Evolutionary conservation across 1,140 invertebrate species (phyloP), one percentile per base, ranked within the genome.

Genomic region (Drosophila chauvacae): DNA sequence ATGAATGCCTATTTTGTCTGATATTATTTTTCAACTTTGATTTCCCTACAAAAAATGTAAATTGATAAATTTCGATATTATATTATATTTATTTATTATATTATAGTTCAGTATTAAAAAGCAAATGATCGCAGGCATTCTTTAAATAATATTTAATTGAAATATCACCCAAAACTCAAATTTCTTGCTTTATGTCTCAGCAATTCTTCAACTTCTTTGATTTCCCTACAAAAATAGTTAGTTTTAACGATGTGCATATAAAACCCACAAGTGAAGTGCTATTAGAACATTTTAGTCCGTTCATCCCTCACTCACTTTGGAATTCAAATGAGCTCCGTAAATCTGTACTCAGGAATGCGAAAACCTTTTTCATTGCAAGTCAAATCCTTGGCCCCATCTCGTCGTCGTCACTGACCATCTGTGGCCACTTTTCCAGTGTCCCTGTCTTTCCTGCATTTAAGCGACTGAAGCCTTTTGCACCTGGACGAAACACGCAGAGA

Each of bases 381-480:
- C 45, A 60, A 57, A 80, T 73, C 60, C 60, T 48, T 77, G 33
- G 37, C 60, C 60, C 55, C 75, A 78, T 23, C 60, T 59, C 33
- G 56, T 51, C 53, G 44, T 44, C 70, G 23, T 70, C 47, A 50
- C 18, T 64, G 59, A 18, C 69, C 63, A 42, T 58, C 33, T 44
- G 35, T 26, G 20, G 41, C 35, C 23, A 37, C 44, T 47, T 57
- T 48, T 33, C 51, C 51, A 55, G 4, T 23, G 1, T 18, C 26
- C 14, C 3, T 6, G 66, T 6, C 23, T 51, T 42, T 10, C 30
- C 28, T 2, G 30, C 11, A 55, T 28, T 50, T 42, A 62, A 56
- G 73, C 62, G 23, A 28, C 55, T 11, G 20, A 77, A 77, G 74
- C 74, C 57, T 39, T 60, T 66, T 39, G 74, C 64, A 77, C 74